These are phyloP conservation scores for Dufourea novaeangliae DNA, from an alignment of 1,140 invertebrate genomes.

Conservation along the genomic window DNA sequence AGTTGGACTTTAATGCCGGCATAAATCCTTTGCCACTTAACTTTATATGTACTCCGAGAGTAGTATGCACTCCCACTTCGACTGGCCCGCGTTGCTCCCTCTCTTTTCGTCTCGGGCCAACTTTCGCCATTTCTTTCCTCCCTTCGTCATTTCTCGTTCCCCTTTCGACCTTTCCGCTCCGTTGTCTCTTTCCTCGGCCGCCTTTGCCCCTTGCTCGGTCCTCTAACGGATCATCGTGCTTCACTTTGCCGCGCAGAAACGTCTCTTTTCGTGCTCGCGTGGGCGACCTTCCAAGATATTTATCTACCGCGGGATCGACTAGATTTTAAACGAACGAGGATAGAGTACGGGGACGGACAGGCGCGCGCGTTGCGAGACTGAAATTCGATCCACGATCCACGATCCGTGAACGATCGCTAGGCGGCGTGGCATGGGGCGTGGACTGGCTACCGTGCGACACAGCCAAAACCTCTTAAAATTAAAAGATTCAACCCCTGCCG, in stretches of 20 bases:
- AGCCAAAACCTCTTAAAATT: background rate
- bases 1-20: conserved; percentile 79
- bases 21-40: conserved; percentile 80
- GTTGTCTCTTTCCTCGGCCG: background rate
- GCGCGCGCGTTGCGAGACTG: conserved; percentile 5
- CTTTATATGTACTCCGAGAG: conserved; percentile 76
- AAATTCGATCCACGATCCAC: conserved; percentile 41
- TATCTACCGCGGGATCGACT: conserved; percentile 29
- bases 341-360: conserved; percentile 8
- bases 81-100: conserved; percentile 41
- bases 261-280: conserved; percentile 34
- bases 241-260: conserved; percentile 1
- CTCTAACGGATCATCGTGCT: conserved; percentile 7
- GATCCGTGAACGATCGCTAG: no score
- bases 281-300: conserved; percentile 26
- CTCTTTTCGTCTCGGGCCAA: background rate
- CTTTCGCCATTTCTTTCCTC: background rate
- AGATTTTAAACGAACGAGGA: conserved; percentile 32
- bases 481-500: background rate
- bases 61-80: conserved; percentile 57
- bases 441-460: no score
- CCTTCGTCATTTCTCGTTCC: background rate
- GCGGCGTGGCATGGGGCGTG: no score
- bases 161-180: background rate
- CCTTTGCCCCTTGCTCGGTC: background rate